Percentiles rank a stretch among this genome's conserved stretches.
Conservation (phyloP, 1,140 invertebrate genomes). For the Adoxophyes honmai region DNA sequence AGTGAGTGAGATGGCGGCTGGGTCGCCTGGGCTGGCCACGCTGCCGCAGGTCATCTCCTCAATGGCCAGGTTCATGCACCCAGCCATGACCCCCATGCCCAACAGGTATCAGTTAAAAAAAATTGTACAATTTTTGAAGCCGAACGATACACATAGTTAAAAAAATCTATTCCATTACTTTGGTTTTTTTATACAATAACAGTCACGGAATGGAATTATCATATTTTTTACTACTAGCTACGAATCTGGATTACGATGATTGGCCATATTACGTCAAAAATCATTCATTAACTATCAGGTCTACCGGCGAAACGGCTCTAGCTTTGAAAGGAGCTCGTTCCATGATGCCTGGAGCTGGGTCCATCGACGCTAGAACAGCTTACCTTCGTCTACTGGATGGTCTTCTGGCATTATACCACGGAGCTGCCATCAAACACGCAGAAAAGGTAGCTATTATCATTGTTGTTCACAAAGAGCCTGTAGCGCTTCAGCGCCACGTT, state of each 20-base stretch:
- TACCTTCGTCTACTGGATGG: slow-evolving; percentile 82
- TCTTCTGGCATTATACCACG: slow-evolving; percentile 83
- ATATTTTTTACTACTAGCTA: no score
- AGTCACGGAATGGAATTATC: no score
- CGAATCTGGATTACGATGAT: no score
- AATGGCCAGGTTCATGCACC: slow-evolving; percentile 64
- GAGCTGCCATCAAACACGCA: slow-evolving; percentile 83
- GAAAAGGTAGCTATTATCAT: slow-evolving; percentile 85
- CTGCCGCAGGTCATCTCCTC: slow-evolving; percentile 67
- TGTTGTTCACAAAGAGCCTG: no score
- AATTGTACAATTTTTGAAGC: no score
- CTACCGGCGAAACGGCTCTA: slow-evolving; percentile 54
- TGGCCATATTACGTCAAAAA: neutral
- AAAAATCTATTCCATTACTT: no score
- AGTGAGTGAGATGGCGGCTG: slow-evolving; percentile 62
- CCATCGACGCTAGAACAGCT: slow-evolving; percentile 65
- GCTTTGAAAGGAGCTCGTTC: slow-evolving; percentile 58
- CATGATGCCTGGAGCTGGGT: slow-evolving; percentile 68
- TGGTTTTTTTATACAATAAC: no score
- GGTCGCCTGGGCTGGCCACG: slow-evolving; percentile 57
- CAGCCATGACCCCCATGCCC: slow-evolving; percentile 41
- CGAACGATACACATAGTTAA: no score
- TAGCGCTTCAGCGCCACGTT: no score
- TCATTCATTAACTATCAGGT: slow-evolving; percentile 26
- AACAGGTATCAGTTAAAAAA: slow-evolving; percentile 44